Base-by-base conservation (phyloP, 2,113 vertebrate species). In the Pomatorhinus ruficollis region DNA sequence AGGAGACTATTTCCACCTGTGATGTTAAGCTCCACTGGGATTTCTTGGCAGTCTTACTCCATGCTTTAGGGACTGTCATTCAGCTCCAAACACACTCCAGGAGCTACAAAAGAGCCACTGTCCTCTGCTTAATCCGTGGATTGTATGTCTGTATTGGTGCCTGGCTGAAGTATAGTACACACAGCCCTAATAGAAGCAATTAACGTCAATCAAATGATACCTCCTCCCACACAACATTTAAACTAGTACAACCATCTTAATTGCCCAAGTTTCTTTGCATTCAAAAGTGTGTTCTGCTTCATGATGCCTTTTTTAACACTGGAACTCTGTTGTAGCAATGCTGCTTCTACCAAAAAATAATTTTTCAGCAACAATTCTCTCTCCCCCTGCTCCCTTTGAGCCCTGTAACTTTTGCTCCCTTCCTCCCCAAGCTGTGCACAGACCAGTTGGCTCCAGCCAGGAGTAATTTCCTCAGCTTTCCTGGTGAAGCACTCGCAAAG, bases 161-260 rank as follows among this genome's bases (percentile, higher is more conserved):
- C 86, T 90, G 92, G 83, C 76, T 90, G 93, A 75, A 93, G 83
- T 75, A 20, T 77, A 65, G 93, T 79, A 84, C 88, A 93, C 86
- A 92, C 52, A 92, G 61, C 83, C 53, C 80, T 95, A 95, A 96
- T 79, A 94, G 88, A 68, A 88, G 92, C 96, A 95, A 96, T 97
- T 97, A 96, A 92, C 52, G 96, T 96, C 96, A 96, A 78, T 96
- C 96, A 96, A 91, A 53, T 79, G 80, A 76, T 97, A 93, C 93
- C 92, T 96, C 65, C 88, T 93, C 83, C 86, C 86, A 75, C 94
- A 75, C 72, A 42, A 71, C 56, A 68, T 92, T 95, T 89, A 64
- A 87, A 68, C 88, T 84, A 82, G 57, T 50, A 87, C 60, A 95
- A 23, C 80, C 65, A 45, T 68, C 80, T 57, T 89, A 96, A 96